Evolutionary conservation across 2,797 vertebrate genomes (phyloP).

Genomic region (Denticeps clupeoides): DNA sequence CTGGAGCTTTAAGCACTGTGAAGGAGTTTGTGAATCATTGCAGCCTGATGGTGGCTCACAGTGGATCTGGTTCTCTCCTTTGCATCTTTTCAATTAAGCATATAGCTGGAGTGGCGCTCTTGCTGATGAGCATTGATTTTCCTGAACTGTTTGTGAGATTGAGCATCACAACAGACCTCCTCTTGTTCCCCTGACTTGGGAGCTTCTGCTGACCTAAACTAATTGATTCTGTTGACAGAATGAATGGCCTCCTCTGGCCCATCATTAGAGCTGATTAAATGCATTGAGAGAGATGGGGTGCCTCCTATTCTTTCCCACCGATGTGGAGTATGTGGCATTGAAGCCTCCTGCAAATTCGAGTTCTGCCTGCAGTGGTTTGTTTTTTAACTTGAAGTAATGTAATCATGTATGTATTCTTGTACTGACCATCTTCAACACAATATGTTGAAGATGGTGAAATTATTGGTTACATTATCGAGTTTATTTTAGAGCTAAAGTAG

Average conservation of each 20-base stretch:
- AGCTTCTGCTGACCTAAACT: conserved; percentile 15
- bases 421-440: too few relatives aligned
- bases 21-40: conserved; percentile 6
- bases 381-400: too few relatives aligned
- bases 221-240: conserved; percentile 7
- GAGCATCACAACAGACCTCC: conserved; percentile 4
- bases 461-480: too few relatives aligned
- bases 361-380: too few relatives aligned
- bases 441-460: too few relatives aligned
- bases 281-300: conserved; percentile 5
- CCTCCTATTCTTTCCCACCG: too few relatives aligned
- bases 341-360: too few relatives aligned
- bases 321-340: too few relatives aligned
- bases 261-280: conserved; percentile 30
- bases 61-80: conserved; percentile 28
- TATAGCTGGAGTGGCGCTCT: conserved; percentile 10
- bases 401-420: too few relatives aligned
- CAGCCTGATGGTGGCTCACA: too few relatives aligned
- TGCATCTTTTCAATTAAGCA: conserved; percentile 25
- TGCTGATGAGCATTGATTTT: conserved; percentile 11
- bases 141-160: neutral
- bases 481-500: too few relatives aligned
- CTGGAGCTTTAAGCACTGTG: too few relatives aligned
- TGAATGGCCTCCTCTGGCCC: conserved; percentile 14
- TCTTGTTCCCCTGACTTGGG: neutral